Evolutionary conservation across 2,888 invertebrate genomes (phyloP).

Genomic region (Stratiomys singularior): DNA sequence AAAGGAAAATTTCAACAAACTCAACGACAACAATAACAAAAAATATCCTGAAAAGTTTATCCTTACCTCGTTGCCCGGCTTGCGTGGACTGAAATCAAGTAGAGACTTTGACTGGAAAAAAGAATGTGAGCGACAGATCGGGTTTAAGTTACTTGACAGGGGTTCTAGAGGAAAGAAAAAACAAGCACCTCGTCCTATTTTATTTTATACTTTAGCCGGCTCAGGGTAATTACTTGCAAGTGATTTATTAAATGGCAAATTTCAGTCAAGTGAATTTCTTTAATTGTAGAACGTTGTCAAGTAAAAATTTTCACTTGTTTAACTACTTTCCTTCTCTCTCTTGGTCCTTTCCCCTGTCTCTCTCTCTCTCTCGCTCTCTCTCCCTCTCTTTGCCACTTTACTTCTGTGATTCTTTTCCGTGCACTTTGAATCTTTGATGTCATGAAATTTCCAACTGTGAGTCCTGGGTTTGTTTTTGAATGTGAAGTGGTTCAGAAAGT

Average conservation of each 20-base stretch:
- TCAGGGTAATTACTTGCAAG: conserved; percentile 43
- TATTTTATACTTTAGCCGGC: no score
- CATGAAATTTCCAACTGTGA: no score
- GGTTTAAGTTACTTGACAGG: conserved; percentile 36
- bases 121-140: conserved; percentile 6
- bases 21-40: background rate
- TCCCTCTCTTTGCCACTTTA: no score
- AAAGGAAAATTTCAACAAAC: background rate
- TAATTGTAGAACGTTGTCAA: conserved; percentile 39
- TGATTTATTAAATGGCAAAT: conserved; percentile 45
- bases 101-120: background rate
- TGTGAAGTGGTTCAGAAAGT: background rate
- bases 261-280: conserved; percentile 42
- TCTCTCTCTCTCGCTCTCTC: no score
- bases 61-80: background rate
- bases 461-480: background rate
- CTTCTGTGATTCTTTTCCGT: no score
- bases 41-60: background rate
- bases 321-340: background rate
- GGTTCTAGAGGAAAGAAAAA: conserved; percentile 1
- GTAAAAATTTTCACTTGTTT: conserved; percentile 22
- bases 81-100: background rate
- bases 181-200: background rate
- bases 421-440: no score
- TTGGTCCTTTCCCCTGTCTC: no score